Percentiles rank a stretch among this genome's conserved stretches.
phyloP scores from a whole-genome alignment of 30 jellyfish, hydroid and myxozoan genomes.

The Mastigias papua region DNA sequence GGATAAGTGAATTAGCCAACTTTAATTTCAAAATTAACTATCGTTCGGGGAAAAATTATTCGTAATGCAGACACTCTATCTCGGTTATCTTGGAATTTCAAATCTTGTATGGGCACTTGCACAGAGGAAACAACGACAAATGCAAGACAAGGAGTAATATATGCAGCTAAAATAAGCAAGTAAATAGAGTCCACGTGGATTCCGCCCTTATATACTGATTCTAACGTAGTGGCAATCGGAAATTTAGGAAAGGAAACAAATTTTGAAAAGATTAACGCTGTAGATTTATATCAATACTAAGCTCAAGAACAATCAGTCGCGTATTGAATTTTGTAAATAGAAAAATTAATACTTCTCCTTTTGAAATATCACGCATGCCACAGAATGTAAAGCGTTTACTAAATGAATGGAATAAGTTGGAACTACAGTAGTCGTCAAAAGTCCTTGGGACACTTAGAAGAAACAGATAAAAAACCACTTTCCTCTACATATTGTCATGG shows the following conservation, averaged over 20 bases:
- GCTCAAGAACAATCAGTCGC: neutral
- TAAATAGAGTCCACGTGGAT: slow-evolving; percentile 1
- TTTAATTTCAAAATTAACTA: slow-evolving; percentile 24
- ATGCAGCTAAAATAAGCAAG: neutral
- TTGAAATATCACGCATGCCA: neutral
- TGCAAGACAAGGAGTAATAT: slow-evolving; percentile 8
- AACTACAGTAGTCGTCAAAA: too few relatives aligned
- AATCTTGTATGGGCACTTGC: slow-evolving; percentile 14
- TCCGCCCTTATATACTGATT: neutral
- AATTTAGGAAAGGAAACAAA: neutral
- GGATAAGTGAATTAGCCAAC: slow-evolving; percentile 41
- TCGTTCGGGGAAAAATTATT: slow-evolving; percentile 44
- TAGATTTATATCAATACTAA: neutral
- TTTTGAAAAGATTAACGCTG: neutral
- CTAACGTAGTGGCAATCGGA: neutral
- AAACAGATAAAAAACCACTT: too few relatives aligned
- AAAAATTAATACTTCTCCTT: neutral
- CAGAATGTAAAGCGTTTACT: slow-evolving; percentile 11
- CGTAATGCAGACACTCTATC: slow-evolving; percentile 29
- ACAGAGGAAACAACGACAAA: slow-evolving; percentile 18
- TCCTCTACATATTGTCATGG: too few relatives aligned
- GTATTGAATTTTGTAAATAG: slow-evolving; percentile 1
- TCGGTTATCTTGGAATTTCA: slow-evolving; percentile 17
- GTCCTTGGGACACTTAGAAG: too few relatives aligned
- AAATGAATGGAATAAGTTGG: neutral